Base-by-base conservation (phyloP, 2,797 vertebrate species). In the Protonibea diacanthus region DNA sequence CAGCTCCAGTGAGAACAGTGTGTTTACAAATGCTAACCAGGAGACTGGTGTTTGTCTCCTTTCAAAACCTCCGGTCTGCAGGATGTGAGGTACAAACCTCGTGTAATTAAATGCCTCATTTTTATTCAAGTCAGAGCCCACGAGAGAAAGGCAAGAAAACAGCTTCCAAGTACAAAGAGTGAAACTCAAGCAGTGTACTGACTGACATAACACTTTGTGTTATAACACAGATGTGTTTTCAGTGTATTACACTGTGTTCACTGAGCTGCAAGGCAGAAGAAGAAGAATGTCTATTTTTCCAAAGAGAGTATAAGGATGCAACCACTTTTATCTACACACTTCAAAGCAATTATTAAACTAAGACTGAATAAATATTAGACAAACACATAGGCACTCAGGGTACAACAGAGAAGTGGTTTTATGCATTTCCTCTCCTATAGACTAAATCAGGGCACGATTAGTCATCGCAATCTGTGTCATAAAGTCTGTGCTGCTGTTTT, bases 101-200 rank as follows among this genome's bases (percentile, higher is more conserved):
- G 81, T 81, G 86, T 74, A 78, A 84, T 73, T 85, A 75, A 82
- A 85, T 49, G 72, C 85, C 89, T 92, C 72, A 94, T 94, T 89
- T 91, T 78, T 18, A 94, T 94, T 93, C 92, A 89, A 90, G 92
- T 93, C 93, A 94, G 88, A 83, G 51, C 78, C 66, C 11, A 25
- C 38, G 12, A 78, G 74, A 86, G 81, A 88, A 90, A 88, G 72
- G 84, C 82, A 63, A 76, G 85, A 86, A 88, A 88, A 90, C 73
- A 76, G 62, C 64, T 58, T 84, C 75, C 56, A 66, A 86, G 81
- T 18, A 59, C 75, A 80, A 82, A 69, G 61, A 84, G 73, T 56
- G 83, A 82, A 86, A 84, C 82, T 76, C 11, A 38, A 75, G 76
- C 67, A 74, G 84, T 74, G 88, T 59, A 71, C 71, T 48, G 48